These are phyloP conservation scores for Tipula confusa DNA, from an alignment of 2,888 invertebrate genomes.

Conservation along the genomic window DNA sequence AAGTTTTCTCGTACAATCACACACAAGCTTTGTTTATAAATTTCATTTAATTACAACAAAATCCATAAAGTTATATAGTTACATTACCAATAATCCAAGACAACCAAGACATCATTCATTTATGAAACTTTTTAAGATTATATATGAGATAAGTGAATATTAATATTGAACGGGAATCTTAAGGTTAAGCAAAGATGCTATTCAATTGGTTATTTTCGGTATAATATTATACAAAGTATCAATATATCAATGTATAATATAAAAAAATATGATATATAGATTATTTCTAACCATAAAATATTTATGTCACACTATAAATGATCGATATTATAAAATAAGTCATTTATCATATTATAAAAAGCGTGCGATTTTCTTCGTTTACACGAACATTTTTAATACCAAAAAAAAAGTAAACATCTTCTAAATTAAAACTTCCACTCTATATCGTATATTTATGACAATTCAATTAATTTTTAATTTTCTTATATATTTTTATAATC, in stretches of 20 bases:
- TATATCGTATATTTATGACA: conserved; percentile 16
- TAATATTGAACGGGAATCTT: not conserved
- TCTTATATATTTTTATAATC: conserved; percentile 15
- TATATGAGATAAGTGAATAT: not conserved
- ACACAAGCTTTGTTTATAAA: no score
- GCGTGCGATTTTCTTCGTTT: not conserved
- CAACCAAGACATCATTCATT: not conserved
- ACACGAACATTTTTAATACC: not conserved
- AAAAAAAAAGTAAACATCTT: not conserved
- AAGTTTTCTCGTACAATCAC: no score
- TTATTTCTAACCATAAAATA: conserved; percentile 12
- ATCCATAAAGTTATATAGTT: no score
- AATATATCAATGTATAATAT: not conserved
- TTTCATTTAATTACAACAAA: no score
- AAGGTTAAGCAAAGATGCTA: not conserved
- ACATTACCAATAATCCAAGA: not conserved
- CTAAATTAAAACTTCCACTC: not conserved
- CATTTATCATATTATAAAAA: not conserved
- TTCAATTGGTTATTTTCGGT: not conserved
- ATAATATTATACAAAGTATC: not conserved
- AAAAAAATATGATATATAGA: not conserved
- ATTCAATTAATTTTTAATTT: conserved; percentile 25
- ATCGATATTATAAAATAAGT: not conserved
- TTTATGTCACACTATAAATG: not conserved
- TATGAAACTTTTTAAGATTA: not conserved